These are phyloP conservation scores for Huso huso DNA, from an alignment of 2,797 vertebrate species.

Conservation along the genomic window DNA sequence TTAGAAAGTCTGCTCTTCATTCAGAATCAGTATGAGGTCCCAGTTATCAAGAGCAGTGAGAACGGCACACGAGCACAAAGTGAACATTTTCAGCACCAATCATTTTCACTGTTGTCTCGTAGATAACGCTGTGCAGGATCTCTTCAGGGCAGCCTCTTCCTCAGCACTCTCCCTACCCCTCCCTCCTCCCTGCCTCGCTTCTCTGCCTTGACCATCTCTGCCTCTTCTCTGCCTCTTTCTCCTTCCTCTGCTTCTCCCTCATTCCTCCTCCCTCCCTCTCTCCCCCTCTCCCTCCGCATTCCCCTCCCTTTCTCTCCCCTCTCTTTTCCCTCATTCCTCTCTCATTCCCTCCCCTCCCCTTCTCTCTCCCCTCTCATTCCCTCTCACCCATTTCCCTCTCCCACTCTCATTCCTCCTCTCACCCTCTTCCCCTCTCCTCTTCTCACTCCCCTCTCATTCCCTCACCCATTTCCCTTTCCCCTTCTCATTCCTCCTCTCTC, in stretches of 20 bases:
- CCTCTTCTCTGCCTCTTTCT: background rate
- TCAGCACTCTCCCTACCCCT: background rate
- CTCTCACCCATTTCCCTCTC: too few relatives aligned
- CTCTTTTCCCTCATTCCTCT: background rate
- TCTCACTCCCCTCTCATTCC: background rate
- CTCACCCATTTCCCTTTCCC: background rate
- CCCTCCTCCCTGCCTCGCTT: background rate
- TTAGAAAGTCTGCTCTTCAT: too few relatives aligned
- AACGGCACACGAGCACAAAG: too few relatives aligned
- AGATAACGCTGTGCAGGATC: too few relatives aligned
- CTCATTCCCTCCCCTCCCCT: background rate
- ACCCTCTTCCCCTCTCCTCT: background rate
- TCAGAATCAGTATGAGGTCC: too few relatives aligned
- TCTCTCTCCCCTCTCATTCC: background rate
- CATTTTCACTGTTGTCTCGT: too few relatives aligned
- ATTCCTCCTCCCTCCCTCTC: background rate
- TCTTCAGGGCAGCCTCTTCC: background rate
- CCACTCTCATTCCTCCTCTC: background rate
- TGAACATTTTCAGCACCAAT: too few relatives aligned
- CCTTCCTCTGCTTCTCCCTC: background rate
- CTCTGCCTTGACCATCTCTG: too few relatives aligned
- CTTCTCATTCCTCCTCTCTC: background rate
- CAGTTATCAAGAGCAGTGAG: too few relatives aligned
- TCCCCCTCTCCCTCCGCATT: too few relatives aligned
- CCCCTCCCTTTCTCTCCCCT: background rate